These are phyloP conservation scores for Spongilla lacustris DNA, from an alignment of 37 sponge, comb jelly and placozoan genomes.

Conservation along the genomic window DNA sequence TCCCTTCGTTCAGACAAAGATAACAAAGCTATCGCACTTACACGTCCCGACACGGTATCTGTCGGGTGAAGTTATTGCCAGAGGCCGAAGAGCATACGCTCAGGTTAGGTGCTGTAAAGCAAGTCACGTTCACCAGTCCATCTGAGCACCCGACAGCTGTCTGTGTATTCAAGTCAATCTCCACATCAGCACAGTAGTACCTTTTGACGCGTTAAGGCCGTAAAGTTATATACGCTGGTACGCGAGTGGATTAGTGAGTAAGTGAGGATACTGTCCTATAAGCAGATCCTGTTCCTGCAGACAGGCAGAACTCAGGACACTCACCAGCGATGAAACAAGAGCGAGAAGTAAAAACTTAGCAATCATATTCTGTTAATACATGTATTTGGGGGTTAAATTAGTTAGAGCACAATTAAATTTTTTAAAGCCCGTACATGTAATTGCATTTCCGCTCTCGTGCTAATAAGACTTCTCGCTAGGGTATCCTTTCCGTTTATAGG, in stretches of 20 bases:
- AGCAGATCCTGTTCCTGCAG: no score
- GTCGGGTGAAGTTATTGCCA: not conserved
- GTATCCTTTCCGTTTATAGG: no score
- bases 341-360: no score
- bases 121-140: slow-evolving; percentile 39
- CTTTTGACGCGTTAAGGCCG: slow-evolving; percentile 5
- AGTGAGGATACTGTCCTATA: not conserved
- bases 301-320: no score
- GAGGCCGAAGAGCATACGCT: no score
- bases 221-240: not conserved
- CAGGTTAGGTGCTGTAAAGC: slow-evolving; percentile 56
- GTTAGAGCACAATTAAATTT: no score
- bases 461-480: no score
- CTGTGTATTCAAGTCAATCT: slow-evolving; percentile 49
- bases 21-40: not conserved
- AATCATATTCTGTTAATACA: no score
- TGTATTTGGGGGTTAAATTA: no score
- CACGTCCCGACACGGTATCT: not conserved
- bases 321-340: no score
- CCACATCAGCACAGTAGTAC: slow-evolving; percentile 60
- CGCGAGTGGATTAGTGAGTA: not conserved
- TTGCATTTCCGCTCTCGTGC: no score
- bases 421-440: no score
- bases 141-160: slow-evolving; percentile 35
- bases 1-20: not conserved